Percentiles rank a stretch among this genome's conserved stretches.
phyloP scores from a whole-genome alignment of 2,888 invertebrate genomes.

The Mesodorylaimus sp. region DNA sequence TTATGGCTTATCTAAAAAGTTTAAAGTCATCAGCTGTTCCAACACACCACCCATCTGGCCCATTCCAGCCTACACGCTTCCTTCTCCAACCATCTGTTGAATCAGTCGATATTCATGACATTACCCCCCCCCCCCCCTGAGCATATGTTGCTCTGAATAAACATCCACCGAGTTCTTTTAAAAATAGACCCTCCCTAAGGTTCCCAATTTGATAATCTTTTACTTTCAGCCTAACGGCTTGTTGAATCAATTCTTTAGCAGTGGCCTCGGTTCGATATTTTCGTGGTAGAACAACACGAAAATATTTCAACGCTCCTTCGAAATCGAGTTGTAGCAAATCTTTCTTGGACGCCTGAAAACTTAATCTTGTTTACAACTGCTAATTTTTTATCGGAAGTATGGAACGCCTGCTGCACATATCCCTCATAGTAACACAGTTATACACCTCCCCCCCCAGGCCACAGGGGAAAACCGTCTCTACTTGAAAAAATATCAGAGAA shows the following conservation, averaged over 20 bases:
- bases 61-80: too few relatives aligned
- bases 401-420: too few relatives aligned
- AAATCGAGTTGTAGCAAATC: slow-evolving; percentile 82
- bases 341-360: slow-evolving; percentile 51
- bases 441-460: not conserved
- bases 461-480: too few relatives aligned
- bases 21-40: not conserved
- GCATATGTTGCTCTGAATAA: too few relatives aligned
- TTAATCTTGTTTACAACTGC: slow-evolving; percentile 4
- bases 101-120: too few relatives aligned
- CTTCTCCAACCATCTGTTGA: too few relatives aligned
- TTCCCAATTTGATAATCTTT: slow-evolving; percentile 7
- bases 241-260: slow-evolving; percentile 66
- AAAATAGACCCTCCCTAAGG: too few relatives aligned
- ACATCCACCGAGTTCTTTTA: too few relatives aligned
- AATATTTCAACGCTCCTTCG: slow-evolving; percentile 91
- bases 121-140: too few relatives aligned
- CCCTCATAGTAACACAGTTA: not conserved
- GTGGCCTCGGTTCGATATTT: slow-evolving; percentile 77
- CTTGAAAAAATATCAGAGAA: too few relatives aligned
- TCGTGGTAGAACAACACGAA: slow-evolving; percentile 87
- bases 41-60: too few relatives aligned
- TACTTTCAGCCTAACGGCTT: slow-evolving; percentile 73
- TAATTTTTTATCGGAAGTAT: not conserved
- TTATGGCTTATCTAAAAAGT: slow-evolving; percentile 40